phyloP scores from a whole-genome alignment of 2,888 invertebrate genomes.

The Caenorhabditis virilis region DNA sequence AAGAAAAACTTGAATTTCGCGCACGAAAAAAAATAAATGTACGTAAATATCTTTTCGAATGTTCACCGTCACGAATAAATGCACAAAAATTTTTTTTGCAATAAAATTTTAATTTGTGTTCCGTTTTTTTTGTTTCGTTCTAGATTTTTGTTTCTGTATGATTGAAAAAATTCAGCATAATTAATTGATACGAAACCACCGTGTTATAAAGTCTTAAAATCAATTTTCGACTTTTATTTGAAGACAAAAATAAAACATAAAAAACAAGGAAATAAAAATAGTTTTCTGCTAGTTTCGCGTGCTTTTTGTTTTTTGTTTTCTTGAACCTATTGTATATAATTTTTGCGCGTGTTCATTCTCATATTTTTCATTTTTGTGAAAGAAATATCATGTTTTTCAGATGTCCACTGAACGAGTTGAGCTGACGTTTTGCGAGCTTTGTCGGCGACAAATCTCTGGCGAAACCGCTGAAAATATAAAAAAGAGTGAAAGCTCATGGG shows the following conservation, averaged over 20 bases:
- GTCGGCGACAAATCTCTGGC: constrained; percentile 44
- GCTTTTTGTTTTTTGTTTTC: not conserved
- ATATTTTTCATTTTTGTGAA: not conserved
- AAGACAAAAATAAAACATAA: no score
- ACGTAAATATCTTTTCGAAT: not conserved
- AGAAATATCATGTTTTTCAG: not conserved
- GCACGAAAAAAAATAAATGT: no score
- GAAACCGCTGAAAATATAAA: constrained; percentile 26
- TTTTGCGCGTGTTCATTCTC: not conserved
- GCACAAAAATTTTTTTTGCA: constrained; percentile 1
- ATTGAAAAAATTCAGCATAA: no score
- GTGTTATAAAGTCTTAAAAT: no score
- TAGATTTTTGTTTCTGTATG: no score
- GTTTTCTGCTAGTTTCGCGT: not conserved
- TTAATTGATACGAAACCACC: no score
- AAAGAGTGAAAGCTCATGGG: constrained; percentile 16
- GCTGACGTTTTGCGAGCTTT: constrained; percentile 28
- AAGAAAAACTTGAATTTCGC: not conserved
- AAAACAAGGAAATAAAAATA: no score
- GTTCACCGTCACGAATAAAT: constrained; percentile 1
- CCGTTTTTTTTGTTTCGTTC: no score
- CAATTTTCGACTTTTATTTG: no score
- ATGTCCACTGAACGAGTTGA: not conserved
- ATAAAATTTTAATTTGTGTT: not conserved
- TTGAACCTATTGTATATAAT: not conserved